Evolutionary conservation across 2,888 invertebrate genomes (phyloP), one percentile per base, ranked within the genome.

Genomic region (Stenodera caucasica): DNA sequence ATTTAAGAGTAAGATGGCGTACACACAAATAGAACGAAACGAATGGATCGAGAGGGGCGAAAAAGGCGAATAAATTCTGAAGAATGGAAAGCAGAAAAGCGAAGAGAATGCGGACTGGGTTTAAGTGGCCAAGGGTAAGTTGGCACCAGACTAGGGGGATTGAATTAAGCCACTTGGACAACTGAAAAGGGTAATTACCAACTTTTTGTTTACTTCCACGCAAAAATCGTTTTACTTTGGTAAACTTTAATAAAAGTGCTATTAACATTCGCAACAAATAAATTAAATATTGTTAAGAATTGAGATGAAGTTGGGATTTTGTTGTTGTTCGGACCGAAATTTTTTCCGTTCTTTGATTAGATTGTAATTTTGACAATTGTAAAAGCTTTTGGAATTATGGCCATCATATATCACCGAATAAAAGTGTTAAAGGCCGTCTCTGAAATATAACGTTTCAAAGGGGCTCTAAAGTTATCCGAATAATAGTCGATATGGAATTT

Each of bases 401-500:
- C 12, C 21, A 30, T 11, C 26, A 58, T 61, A 58, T 55, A 58
- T 58, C 51, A 35, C 35, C 51, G 45, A 61, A 61, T 52, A 55
- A 55, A 55, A 52, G 58, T 49, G 55, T 30, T 35, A 54, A 57
- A 61, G 57, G 55, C 21, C 49, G 45, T 15, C 54, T 30, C 9
- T 58, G 58, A 61, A 61, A 58, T 58, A 58, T 53, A 37, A 61
- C 14, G 57, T 61, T 61, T 21, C 57, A 57, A 53, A 57, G 26
- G 57, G 55, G 12, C 51, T 52, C 30, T 55, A 53, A 53, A 58
- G n/a, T 49, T 29, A 52, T 59, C 58, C 55, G 55, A 59, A 61
- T 58, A 61, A 58, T 53, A 57, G 45, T 61, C 64, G 58, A 57
- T 66, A 55, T 55, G 55, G 49, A 37, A 67, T 67, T 63, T 67